Evolutionary conservation across 2,797 vertebrate species (phyloP), one percentile per base, ranked within the genome.

Genomic region (Benthosema pterotum): DNA sequence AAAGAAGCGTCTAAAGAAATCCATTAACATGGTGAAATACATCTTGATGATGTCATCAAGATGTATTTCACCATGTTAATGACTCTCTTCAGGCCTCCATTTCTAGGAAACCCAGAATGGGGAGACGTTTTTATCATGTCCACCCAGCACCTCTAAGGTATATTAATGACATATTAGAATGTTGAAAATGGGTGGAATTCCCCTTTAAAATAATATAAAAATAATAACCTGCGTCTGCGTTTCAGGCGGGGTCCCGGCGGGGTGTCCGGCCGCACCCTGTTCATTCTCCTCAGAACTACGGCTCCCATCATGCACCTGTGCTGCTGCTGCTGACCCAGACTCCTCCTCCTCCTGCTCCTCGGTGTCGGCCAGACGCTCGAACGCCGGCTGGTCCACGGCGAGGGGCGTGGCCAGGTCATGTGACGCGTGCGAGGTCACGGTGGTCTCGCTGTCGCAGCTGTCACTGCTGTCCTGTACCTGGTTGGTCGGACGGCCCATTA

Each of bases 361-460:
- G n/a, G 0, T 22, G 19, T n/a, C n/a, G 15, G 74, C 79, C 2
- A 86, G 72, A 49, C 83, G 70, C 4, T 72, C 70, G 65, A 91
- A 91, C 11, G 74, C 88, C 6, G 87, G 80, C 17, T 92, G 87
- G 52, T 96, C 93, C 55, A 86, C 65, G 1, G 83, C 88, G 28
- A 88, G 42, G 0, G 91, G 93, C 0, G 94, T 95, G 75, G 81
- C 80, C 51, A 91, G 83, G 12, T 96, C 95, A 43, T 85, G 79
- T 5, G 88, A 90, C 2, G 91, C 92, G 22, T 94, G 90, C 0
- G 95, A 96, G 0, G 93, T 99, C 70, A 99, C 94, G 0, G 97
- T 99, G 16, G 91, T 98, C 87, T 98, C 97, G 11, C 98, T 99
- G 89, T 99, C 97, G 83, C 96, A 98, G 73, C 97, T 98, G 82